These are phyloP conservation scores for Gallinago media DNA, from an alignment of 2,113 vertebrate species.

Conservation along the genomic window DNA sequence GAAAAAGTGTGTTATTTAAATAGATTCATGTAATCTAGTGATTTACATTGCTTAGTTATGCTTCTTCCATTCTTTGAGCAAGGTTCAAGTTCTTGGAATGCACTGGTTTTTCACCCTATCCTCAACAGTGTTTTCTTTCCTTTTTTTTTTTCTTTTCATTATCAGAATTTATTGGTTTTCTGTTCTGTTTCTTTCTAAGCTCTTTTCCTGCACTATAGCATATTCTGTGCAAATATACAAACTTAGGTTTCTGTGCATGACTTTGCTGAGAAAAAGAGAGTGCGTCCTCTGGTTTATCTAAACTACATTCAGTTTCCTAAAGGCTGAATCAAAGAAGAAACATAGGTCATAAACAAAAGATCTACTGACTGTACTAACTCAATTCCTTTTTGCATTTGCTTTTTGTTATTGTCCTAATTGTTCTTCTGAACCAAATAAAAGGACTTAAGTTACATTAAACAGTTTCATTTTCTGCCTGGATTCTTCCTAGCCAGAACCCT, in stretches of 20 bases:
- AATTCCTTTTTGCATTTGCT: background rate
- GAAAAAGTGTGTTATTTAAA: background rate
- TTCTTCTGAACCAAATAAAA: background rate
- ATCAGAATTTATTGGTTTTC: background rate
- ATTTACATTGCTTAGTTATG: background rate
- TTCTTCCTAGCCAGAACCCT: background rate
- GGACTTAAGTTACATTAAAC: background rate
- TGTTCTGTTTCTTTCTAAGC: background rate
- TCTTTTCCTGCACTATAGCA: background rate
- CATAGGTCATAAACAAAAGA: background rate
- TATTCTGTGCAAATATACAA: background rate
- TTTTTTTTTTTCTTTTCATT: background rate
- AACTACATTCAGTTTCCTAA: background rate
- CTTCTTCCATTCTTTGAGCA: background rate
- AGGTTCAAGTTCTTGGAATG: background rate
- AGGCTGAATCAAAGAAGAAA: background rate
- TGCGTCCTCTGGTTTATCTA: background rate
- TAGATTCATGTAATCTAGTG: background rate
- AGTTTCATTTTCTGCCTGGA: background rate
- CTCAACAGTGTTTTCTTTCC: background rate
- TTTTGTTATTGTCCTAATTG: background rate
- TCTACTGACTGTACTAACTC: background rate
- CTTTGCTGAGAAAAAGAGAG: background rate
- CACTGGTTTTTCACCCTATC: background rate
- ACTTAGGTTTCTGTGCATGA: background rate